Evolutionary conservation across 2,113 vertebrate species (phyloP), one percentile per base, ranked within the genome.

Genomic region (Otis tarda): DNA sequence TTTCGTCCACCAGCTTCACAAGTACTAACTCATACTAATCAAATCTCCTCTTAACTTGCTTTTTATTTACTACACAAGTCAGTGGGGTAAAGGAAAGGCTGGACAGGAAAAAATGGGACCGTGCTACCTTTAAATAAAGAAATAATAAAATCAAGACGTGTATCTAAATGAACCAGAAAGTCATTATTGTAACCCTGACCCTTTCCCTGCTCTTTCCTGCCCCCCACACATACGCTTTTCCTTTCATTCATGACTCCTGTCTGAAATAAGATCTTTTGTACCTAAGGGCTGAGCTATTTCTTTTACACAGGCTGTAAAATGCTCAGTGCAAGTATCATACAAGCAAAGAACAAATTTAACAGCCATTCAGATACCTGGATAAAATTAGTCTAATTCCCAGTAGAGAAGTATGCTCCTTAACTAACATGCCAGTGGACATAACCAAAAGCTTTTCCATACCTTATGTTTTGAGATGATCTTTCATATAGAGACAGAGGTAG

Each of bases 1-100:
- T 56, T 95, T 90, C 92, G 90, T 63, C 35, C 49, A 65, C 50
- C 49, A 79, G n/a, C n/a, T 82, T 83, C 57, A 74, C 45, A 69
- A 82, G 75, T 60, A 52, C 53, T 87, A 57, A 71, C 35, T 18
- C 52, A 88, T 35, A 23, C 16, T 70, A 71, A 73, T 37, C 79
- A 90, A 43, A 92, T 92, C 25, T 70, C 88, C 21, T 25, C 80
- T 85, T 57, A 33, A 10, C 17, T 89, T 60, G 23, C 49, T 84
- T 67, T 61, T 61, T 45, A 21, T 91, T 89, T 89, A 52, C 49
- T 78, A 45, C 2, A 16, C 4, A 57, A 53, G 33, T 76, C 83
- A 75, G 37, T 63, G 9, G 23, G 30, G 33, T 61, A 70, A 77
- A 71, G 31, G 30, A 90, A 15, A 84, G 20, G n/a, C 14, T 75